These are phyloP conservation scores for Mus caroli DNA, from an alignment of 2,797 vertebrate species.

Conservation along the genomic window DNA sequence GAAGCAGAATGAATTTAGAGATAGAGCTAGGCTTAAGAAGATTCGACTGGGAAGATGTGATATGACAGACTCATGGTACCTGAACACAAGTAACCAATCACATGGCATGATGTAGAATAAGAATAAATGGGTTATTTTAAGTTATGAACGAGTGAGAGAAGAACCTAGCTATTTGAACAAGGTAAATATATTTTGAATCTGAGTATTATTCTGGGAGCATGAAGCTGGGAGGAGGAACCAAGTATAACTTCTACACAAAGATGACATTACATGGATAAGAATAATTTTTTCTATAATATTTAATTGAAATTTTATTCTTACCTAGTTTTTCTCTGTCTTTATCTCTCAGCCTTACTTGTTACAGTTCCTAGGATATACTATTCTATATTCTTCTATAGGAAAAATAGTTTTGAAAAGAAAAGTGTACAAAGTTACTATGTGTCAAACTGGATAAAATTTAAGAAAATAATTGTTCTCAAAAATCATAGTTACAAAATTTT, in stretches of 20 bases:
- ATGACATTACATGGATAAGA: not conserved
- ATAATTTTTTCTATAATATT: not conserved
- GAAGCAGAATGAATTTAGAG: not conserved
- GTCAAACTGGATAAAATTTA: not conserved
- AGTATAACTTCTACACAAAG: not conserved
- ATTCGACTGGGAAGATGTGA: not conserved
- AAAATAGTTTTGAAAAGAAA: not conserved
- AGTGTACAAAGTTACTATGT: not conserved
- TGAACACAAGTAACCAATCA: not conserved
- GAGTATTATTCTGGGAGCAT: not conserved
- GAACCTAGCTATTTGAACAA: not conserved
- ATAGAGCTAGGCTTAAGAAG: not conserved
- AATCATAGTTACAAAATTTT: not conserved
- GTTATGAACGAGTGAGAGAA: not conserved
- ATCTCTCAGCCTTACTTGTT: not conserved
- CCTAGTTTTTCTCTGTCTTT: not conserved
- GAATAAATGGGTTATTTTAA: not conserved
- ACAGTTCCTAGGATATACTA: not conserved
- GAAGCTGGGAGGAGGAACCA: not conserved
- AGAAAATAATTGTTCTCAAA: not conserved
- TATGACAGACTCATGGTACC: no score
- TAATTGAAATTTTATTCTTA: not conserved
- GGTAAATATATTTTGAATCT: not conserved
- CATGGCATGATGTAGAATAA: not conserved
- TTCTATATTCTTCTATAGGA: not conserved